Evolutionary conservation across 2,888 invertebrate species (phyloP).

Genomic region (Ectobius pallidus): DNA sequence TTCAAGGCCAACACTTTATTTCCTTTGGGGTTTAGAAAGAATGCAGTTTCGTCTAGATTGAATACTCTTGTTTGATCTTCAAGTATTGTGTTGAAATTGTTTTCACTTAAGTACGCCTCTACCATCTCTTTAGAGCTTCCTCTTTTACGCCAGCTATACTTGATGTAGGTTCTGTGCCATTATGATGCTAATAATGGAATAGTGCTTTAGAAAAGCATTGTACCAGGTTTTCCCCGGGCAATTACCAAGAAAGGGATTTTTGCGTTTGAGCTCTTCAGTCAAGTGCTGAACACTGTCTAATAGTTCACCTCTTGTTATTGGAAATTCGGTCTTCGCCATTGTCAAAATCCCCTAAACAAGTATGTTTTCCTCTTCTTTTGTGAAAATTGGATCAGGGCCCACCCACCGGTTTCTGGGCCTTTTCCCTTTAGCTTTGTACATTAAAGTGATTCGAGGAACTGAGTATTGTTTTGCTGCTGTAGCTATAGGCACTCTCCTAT

Average conservation of each 20-base stretch:
- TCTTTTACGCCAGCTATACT: not conserved
- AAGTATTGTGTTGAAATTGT: not conserved
- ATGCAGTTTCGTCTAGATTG: not conserved
- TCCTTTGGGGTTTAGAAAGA: not conserved
- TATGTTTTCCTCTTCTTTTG: no score
- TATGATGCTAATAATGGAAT: not conserved
- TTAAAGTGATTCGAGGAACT: no score
- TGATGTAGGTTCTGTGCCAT: not conserved
- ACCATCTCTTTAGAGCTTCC: not conserved
- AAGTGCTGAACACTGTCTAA: not conserved
- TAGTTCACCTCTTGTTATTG: not conserved
- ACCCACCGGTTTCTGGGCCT: not conserved
- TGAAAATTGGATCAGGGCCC: no score
- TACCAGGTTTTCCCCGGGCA: not conserved
- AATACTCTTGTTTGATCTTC: not conserved
- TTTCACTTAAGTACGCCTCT: not conserved
- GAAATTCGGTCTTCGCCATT: not conserved
- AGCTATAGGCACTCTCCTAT: not conserved
- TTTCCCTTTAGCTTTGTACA: slow-evolving; percentile 2
- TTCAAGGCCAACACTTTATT: not conserved
- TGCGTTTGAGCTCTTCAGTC: no score
- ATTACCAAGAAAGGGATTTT: not conserved
- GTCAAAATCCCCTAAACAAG: not conserved
- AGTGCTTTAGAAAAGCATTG: not conserved
- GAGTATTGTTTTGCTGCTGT: not conserved